Conservation (phyloP, 2,888 invertebrate genomes). For the Frankliniella intonsa region DNA sequence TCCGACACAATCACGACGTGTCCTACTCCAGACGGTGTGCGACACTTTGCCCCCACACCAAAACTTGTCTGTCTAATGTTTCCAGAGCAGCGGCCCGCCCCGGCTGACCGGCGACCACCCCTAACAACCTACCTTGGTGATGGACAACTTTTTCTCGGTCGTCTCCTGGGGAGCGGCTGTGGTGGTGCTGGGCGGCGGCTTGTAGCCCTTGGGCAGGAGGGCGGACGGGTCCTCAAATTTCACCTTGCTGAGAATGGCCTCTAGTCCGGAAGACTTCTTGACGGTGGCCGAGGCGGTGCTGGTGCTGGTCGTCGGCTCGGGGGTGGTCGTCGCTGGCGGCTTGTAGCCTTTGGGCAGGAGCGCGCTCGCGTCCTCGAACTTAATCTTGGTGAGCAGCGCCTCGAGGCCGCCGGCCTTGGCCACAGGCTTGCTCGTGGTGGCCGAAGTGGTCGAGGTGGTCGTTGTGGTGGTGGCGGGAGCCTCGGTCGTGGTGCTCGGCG, state of each 20-base stretch:
- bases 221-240: conserved; percentile 43
- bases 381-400: conserved; percentile 41
- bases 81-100: conserved; percentile 29
- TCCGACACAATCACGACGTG: not conserved
- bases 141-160: conserved; percentile 45
- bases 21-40: too few species aligned
- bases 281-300: conserved; percentile 40
- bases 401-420: conserved; percentile 35
- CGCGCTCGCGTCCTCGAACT: conserved; percentile 40
- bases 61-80: not conserved
- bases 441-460: conserved; percentile 30
- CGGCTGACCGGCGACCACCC: not conserved
- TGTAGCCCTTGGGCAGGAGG: conserved; percentile 49
- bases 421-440: conserved; percentile 28
- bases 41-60: too few species aligned
- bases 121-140: not conserved
- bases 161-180: conserved; percentile 42
- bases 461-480: conserved; percentile 40
- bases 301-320: conserved; percentile 58
- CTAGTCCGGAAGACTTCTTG: conserved; percentile 27
- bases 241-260: conserved; percentile 39
- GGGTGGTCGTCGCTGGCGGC: conserved; percentile 50
- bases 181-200: conserved; percentile 40
- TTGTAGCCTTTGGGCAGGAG: conserved; percentile 34
- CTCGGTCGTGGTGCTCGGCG: conserved; percentile 42